These are phyloP conservation scores for Vesta saturnalis DNA, from an alignment of 2,888 invertebrate genomes.

Conservation along the genomic window DNA sequence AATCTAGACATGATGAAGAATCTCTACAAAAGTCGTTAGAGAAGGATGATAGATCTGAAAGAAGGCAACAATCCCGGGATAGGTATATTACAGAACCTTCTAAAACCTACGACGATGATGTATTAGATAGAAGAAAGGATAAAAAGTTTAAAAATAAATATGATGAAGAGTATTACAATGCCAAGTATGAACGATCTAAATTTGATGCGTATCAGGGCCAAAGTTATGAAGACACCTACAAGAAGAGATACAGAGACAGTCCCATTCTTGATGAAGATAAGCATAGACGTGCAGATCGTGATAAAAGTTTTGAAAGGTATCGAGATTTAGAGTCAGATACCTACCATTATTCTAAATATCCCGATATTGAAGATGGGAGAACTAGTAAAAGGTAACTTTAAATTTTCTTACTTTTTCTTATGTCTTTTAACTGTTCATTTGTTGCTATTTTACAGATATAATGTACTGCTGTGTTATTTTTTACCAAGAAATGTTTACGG, in stretches of 20 bases:
- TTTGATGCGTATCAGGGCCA: constrained; percentile 10
- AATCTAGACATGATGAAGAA: background rate
- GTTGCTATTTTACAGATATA: no score
- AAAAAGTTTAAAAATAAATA: constrained; percentile 3
- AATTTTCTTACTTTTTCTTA: no score
- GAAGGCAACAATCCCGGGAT: constrained; percentile 2
- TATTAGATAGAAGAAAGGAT: background rate
- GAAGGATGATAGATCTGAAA: constrained; percentile 6
- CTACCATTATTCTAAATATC: constrained; percentile 16
- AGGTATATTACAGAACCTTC: background rate
- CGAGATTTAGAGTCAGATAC: constrained; percentile 9
- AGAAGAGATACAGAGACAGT: constrained; percentile 4
- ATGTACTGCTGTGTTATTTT: no score
- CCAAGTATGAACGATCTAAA: constrained; percentile 13
- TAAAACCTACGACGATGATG: background rate
- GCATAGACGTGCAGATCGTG: constrained; percentile 10
- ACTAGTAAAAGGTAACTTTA: background rate
- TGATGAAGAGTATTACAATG: background rate
- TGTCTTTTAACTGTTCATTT: no score
- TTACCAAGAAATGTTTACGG: no score
- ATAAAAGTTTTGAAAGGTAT: constrained; percentile 15
- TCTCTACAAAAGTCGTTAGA: background rate
- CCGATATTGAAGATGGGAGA: constrained; percentile 14
- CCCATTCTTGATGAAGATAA: constrained; percentile 12
- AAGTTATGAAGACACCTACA: constrained; percentile 7